Evolutionary conservation across 1,140 invertebrate genomes (phyloP).

Genomic region (Rhyzopertha dominica): DNA sequence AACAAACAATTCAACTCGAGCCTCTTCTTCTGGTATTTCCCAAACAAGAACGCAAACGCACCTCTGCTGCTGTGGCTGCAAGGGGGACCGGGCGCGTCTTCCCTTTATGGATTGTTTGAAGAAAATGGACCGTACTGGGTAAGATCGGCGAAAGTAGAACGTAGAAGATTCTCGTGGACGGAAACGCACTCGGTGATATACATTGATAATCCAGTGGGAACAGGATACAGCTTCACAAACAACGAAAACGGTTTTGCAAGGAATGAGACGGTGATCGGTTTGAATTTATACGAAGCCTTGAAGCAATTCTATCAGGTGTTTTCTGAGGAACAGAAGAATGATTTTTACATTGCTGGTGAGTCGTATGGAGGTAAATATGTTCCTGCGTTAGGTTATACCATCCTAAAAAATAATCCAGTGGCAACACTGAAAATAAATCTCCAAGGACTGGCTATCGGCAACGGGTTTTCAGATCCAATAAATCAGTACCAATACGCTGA

Average conservation of each 20-base stretch:
- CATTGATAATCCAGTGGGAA: slow-evolving; percentile 84
- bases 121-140: slow-evolving; percentile 77
- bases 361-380: slow-evolving; percentile 85
- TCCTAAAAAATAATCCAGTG: slow-evolving; percentile 60
- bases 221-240: slow-evolving; percentile 71
- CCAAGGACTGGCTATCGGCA: slow-evolving; percentile 76
- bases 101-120: slow-evolving; percentile 73
- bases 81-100: slow-evolving; percentile 73
- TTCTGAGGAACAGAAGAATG: slow-evolving; percentile 57
- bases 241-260: slow-evolving; percentile 57
- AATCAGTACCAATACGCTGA: slow-evolving; percentile 74
- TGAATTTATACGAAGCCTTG: slow-evolving; percentile 60
- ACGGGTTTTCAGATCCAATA: slow-evolving; percentile 76
- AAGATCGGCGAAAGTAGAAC: slow-evolving; percentile 51
- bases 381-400: slow-evolving; percentile 70
- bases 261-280: slow-evolving; percentile 62
- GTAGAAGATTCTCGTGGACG: slow-evolving; percentile 71
- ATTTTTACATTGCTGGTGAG: slow-evolving; percentile 79
- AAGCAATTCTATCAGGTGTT: slow-evolving; percentile 72
- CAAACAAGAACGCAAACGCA: slow-evolving; percentile 55
- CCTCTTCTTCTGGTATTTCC: slow-evolving; percentile 88
- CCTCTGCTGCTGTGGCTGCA: slow-evolving; percentile 83
- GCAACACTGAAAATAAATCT: slow-evolving; percentile 50
- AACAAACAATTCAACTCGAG: slow-evolving; percentile 73
- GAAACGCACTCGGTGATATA: slow-evolving; percentile 70